Percentiles rank a stretch among this genome's conserved stretches.
phyloP scores from a whole-genome alignment of 2,888 invertebrate species.

The Orthonevra nobilis region DNA sequence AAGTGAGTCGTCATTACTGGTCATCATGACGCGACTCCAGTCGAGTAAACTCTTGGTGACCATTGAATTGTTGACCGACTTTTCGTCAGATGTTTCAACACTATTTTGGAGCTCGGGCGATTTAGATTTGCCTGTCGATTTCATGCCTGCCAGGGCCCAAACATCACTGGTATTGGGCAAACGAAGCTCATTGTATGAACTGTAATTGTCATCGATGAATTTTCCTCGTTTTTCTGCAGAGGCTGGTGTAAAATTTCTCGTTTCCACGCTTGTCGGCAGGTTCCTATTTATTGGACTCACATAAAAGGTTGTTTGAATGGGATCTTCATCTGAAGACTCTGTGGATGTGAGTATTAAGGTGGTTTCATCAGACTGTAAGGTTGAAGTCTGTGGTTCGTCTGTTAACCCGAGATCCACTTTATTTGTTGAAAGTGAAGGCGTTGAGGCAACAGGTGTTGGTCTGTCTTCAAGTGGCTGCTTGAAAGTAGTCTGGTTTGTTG shows the following conservation, averaged over 20 bases:
- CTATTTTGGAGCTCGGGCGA: conserved; percentile 54
- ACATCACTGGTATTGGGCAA: conserved; percentile 77
- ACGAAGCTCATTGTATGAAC: conserved; percentile 75
- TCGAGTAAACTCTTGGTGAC: conserved; percentile 75
- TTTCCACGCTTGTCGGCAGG: background rate
- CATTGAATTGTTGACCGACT: conserved; percentile 48
- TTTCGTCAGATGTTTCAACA: conserved; percentile 52
- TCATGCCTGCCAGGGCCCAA: conserved; percentile 77
- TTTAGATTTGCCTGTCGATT: conserved; percentile 72
- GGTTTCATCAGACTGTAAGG: conserved; percentile 7
- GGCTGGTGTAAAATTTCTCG: conserved; percentile 14
- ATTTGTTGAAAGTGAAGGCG: too few relatives aligned
- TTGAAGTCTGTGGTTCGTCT: too few relatives aligned
- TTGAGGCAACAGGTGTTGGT: background rate
- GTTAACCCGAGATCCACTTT: too few relatives aligned
- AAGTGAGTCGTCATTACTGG: conserved; percentile 49
- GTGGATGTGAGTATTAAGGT: conserved; percentile 31
- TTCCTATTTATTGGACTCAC: background rate
- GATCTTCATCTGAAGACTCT: conserved; percentile 17
- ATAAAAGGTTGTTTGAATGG: conserved; percentile 20
- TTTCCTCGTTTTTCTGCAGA: conserved; percentile 76
- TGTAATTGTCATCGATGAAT: conserved; percentile 76
- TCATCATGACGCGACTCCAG: conserved; percentile 77
- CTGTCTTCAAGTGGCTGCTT: too few relatives aligned
- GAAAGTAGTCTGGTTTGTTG: too few relatives aligned